These are phyloP conservation scores for Zaprionus kolodkinae DNA, from an alignment of 1,140 invertebrate species.

Conservation along the genomic window DNA sequence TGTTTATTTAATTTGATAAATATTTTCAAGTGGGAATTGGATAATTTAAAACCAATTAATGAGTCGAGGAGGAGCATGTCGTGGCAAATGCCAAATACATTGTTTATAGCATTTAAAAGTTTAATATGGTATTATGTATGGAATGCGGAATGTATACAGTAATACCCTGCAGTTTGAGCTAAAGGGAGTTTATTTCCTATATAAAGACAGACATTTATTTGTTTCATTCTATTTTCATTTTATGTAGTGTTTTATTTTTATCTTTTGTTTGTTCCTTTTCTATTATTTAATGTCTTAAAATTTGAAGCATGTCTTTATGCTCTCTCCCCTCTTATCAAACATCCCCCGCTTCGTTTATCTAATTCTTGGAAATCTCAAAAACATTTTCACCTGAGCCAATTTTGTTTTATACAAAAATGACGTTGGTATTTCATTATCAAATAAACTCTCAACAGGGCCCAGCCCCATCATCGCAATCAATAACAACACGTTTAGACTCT, in stretches of 20 bases:
- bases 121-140: background rate
- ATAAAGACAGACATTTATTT: background rate
- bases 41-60: constrained; percentile 44
- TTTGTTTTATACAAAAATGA: constrained; percentile 11
- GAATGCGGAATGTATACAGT: background rate
- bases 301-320: constrained; percentile 3
- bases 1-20: constrained; percentile 35
- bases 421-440: constrained; percentile 54
- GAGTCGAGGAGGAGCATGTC: background rate
- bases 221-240: background rate
- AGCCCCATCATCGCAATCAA: constrained; percentile 42
- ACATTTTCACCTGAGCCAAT: constrained; percentile 35
- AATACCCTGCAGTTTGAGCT: background rate
- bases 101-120: constrained; percentile 13
- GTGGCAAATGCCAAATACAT: constrained; percentile 19
- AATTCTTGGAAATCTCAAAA: constrained; percentile 25
- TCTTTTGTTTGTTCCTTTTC: background rate
- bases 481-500: constrained; percentile 47
- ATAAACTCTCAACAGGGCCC: constrained; percentile 27
- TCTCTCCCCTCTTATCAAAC: background rate
- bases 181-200: background rate
- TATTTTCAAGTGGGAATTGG: constrained; percentile 29
- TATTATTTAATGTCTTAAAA: constrained; percentile 20
- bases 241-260: background rate
- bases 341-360: constrained; percentile 9